Evolutionary conservation across 1,140 invertebrate genomes (phyloP), one percentile per base, ranked within the genome.

Genomic region (Drosophila miranda): DNA sequence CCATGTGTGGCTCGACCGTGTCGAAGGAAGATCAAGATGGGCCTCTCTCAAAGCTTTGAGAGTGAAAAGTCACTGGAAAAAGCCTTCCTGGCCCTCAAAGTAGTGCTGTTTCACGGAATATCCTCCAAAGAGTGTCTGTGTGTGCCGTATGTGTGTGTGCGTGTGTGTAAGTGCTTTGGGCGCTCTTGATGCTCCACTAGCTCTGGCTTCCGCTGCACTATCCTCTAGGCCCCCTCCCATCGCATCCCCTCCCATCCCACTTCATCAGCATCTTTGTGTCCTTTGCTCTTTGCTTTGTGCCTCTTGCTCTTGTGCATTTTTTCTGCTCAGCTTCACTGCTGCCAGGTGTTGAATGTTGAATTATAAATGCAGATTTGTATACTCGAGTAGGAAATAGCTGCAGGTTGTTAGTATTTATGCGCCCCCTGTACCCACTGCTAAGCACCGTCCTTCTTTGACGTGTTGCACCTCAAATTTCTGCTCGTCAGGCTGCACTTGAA

Each of bases 311-410:
- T 61, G 42, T 43, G 43, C 21, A 11, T 52, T 53, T 28, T 21
- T 28, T 63, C 44, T 30, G 16, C 28, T 71, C 38, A 42, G 41
- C 30, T 19, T 62, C 19, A 50, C 38, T 21, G 34, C 61, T 59
- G 55, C 34, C 46, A 74, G 71, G 67, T 71, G 45, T 53, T 38
- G 44, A 49, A 13, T 56, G 14, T 54, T 66, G 50, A 58, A 75
- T 72, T 75, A 75, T 75, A 73, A 72, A 75, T 66, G 60, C 48
- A 66, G 71, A 75, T 73, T 75, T 73, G 68, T 75, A 56, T 72
- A 51, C 72, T 72, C 49, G 51, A 72, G 72, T 48, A 60, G 60
- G 64, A 66, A 75, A 75, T 73, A 67, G 68, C 72, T 67, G 55
- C 55, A 66, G 55, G 72, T 52, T 59, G 54, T 38, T 38, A 38